A percentile compares a stretch with the other conserved stretches of the same genome.
Evolutionary conservation across 2,888 invertebrate species (phyloP).

Genomic region (Ganaspis brasiliensis): DNA sequence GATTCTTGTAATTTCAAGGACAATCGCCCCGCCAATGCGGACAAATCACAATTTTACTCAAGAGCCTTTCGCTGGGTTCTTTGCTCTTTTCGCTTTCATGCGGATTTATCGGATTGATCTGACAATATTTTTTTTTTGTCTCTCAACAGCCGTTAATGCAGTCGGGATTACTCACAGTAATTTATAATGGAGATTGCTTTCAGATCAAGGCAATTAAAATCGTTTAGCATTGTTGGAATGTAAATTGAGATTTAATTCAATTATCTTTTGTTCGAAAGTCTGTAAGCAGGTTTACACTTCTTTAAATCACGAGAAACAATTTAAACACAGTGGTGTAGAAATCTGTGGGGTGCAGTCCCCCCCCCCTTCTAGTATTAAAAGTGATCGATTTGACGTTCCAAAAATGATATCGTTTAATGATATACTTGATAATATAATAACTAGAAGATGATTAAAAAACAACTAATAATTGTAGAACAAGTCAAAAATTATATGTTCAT

Average conservation of each 20-base stretch:
- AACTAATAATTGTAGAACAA: no score
- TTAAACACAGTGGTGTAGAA: no score
- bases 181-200: slow-evolving; percentile 31
- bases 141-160: slow-evolving; percentile 10
- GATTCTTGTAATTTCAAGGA: slow-evolving; percentile 62
- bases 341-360: no score
- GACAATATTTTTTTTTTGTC: slow-evolving; percentile 24
- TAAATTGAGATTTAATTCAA: neutral
- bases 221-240: neutral
- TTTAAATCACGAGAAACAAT: neutral
- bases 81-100: slow-evolving; percentile 38
- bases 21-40: slow-evolving; percentile 57
- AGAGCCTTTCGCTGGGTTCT: slow-evolving; percentile 27
- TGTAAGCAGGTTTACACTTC: neutral
- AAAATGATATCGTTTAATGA: no score
- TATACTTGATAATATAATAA: no score
- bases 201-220: slow-evolving; percentile 14
- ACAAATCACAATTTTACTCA: slow-evolving; percentile 61
- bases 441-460: no score
- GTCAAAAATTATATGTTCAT: no score
- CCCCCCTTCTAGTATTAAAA: no score
- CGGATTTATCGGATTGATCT: slow-evolving; percentile 33
- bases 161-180: slow-evolving; percentile 26
- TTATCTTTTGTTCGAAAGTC: neutral
- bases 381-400: no score